Conservation (phyloP, 1,140 invertebrate species). For the Lepidurus arcticus region DNA sequence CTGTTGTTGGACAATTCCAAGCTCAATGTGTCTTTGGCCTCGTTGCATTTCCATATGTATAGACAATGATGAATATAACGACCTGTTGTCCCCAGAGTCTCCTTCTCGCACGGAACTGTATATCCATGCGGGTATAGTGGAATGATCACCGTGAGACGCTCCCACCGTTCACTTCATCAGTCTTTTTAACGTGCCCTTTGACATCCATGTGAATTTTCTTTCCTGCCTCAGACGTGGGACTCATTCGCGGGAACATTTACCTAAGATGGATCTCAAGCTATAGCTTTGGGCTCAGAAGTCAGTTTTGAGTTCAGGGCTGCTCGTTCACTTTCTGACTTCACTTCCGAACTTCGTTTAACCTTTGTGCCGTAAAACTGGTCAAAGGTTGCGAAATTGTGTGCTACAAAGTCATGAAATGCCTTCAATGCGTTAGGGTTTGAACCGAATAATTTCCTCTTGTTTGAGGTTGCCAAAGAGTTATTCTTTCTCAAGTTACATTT, state of each 20-base stretch:
- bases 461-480: background rate
- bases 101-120: background rate
- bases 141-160: slow-evolving; percentile 16
- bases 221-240: background rate
- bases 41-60: background rate
- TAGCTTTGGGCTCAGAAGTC: background rate
- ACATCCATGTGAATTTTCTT: background rate
- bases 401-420: background rate
- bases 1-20: background rate
- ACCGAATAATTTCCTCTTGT: background rate
- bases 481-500: background rate
- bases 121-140: background rate
- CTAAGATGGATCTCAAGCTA: background rate
- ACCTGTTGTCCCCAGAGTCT: background rate
- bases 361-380: background rate
- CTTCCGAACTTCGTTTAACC: background rate
- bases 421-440: background rate
- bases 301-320: slow-evolving; percentile 8
- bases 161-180: slow-evolving; percentile 20
- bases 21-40: background rate
- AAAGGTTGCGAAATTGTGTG: background rate
- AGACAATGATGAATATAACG: background rate
- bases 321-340: background rate
- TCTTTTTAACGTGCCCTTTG: slow-evolving; percentile 16
- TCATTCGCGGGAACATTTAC: background rate